Conservation (phyloP, 2,113 vertebrate species). For the Corynorhinus townsendii region DNA sequence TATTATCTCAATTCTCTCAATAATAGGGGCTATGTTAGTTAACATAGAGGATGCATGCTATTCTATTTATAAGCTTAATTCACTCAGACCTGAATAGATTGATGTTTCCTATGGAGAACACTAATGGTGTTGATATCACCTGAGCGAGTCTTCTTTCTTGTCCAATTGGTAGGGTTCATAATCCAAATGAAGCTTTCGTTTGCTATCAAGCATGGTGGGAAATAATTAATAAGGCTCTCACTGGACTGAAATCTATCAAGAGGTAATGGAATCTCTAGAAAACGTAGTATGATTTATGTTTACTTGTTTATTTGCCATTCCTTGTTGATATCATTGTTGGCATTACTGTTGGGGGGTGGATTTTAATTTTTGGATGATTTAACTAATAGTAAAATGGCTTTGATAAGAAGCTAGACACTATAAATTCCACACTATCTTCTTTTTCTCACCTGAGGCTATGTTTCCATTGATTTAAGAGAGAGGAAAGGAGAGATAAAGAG, state of each 20-base stretch:
- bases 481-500: not conserved
- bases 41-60: too few relatives aligned
- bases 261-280: not conserved
- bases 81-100: not conserved
- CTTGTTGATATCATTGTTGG: not conserved
- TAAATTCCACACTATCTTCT: not conserved
- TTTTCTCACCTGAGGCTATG: not conserved
- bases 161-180: constrained; percentile 42
- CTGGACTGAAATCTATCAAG: constrained; percentile 38
- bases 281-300: not conserved
- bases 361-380: constrained; percentile 20
- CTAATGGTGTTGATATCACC: constrained; percentile 29
- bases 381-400: not conserved
- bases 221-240: constrained; percentile 59
- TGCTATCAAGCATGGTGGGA: constrained; percentile 50
- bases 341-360: not conserved
- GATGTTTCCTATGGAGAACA: not conserved
- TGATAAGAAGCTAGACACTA: not conserved
- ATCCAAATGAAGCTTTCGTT: constrained; percentile 49
- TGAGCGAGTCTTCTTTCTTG: constrained; percentile 48
- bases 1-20: not conserved
- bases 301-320: constrained; percentile 13
- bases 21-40: not conserved
- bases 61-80: constrained; percentile 25
- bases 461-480: not conserved